Conservation (phyloP, 2,797 vertebrate species). For the Xyrichtys novacula region DNA sequence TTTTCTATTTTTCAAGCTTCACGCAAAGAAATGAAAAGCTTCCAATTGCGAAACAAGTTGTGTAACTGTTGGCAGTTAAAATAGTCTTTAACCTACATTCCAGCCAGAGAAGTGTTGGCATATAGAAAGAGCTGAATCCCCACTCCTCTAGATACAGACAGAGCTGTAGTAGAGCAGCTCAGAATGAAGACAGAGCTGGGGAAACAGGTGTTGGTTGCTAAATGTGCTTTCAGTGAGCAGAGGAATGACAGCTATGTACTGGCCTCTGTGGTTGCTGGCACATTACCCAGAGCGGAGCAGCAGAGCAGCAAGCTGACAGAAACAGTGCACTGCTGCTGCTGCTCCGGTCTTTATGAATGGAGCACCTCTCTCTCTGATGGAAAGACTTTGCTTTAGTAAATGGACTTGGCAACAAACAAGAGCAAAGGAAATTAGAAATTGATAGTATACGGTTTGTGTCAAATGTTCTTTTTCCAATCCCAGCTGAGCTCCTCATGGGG, state of each 20-base stretch:
- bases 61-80: conserved; percentile 38
- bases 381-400: conserved; percentile 18
- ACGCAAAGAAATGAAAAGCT: not conserved
- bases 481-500: not conserved
- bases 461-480: not conserved
- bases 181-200: conserved; percentile 83
- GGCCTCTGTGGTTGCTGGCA: conserved; percentile 83
- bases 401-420: conserved; percentile 11
- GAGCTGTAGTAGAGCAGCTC: conserved; percentile 74
- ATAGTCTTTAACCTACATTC: conserved; percentile 52
- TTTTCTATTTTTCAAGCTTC: not conserved
- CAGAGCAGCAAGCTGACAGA: conserved; percentile 54
- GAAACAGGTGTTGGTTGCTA: conserved; percentile 92
- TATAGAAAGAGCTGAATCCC: conserved; percentile 41
- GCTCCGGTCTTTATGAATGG: conserved; percentile 74
- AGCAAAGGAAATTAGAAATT: not conserved
- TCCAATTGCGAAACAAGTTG: not conserved
- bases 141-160: conserved; percentile 43
- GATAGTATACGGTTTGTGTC: not conserved
- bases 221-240: conserved; percentile 89
- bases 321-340: conserved; percentile 61
- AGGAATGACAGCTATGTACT: conserved; percentile 91
- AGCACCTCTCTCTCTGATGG: conserved; percentile 42
- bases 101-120: conserved; percentile 43
- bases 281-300: conserved; percentile 69